Evolutionary conservation across 2,797 vertebrate genomes (phyloP).

Genomic region (Naso thynnoides): DNA sequence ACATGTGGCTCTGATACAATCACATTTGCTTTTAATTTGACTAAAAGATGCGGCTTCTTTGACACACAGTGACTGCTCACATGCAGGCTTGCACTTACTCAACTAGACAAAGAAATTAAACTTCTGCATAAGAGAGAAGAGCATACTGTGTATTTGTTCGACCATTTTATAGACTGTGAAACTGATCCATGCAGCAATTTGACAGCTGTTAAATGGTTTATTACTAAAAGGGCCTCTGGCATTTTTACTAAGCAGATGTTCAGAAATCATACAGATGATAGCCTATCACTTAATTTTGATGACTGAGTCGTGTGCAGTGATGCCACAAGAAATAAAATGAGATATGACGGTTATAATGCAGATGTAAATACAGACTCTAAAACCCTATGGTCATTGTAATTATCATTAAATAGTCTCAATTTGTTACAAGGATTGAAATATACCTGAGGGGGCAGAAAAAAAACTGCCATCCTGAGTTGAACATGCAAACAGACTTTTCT

Average conservation of each 20-base stretch:
- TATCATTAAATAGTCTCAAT: constrained; percentile 23
- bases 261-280: constrained; percentile 60
- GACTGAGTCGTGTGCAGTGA: constrained; percentile 30
- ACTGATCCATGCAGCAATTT: constrained; percentile 64
- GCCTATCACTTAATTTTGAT: constrained; percentile 60
- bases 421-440: constrained; percentile 41
- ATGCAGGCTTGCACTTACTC: constrained; percentile 7
- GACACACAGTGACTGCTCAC: not conserved
- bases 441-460: constrained; percentile 14
- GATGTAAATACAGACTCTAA: constrained; percentile 37
- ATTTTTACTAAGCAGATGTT: constrained; percentile 67
- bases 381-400: constrained; percentile 24
- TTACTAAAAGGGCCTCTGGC: constrained; percentile 57
- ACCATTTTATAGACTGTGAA: constrained; percentile 50
- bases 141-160: constrained; percentile 20
- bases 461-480: constrained; percentile 21
- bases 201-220: constrained; percentile 70
- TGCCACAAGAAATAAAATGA: constrained; percentile 40
- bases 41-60: constrained; percentile 7
- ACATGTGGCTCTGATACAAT: constrained; percentile 2
- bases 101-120: constrained; percentile 22
- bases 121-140: constrained; percentile 19
- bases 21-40: constrained; percentile 33
- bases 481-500: constrained; percentile 36
- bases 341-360: constrained; percentile 28